Evolutionary conservation across 2,797 vertebrate genomes (phyloP).

Genomic region (Eidolon dupreanum): DNA sequence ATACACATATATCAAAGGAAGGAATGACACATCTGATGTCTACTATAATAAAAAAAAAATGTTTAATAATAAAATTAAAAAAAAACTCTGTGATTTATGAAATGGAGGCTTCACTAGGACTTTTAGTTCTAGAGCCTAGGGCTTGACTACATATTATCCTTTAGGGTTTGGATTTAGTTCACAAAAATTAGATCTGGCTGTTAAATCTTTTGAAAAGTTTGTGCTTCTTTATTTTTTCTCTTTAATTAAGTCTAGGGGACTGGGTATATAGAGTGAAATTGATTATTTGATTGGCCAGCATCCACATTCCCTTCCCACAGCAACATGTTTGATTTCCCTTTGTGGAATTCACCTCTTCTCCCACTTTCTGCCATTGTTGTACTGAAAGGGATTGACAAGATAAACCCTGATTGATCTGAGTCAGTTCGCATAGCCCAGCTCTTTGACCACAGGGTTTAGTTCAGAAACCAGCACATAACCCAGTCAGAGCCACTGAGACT

Average conservation of each 20-base stretch:
- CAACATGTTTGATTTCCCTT: not conserved
- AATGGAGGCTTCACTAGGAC: not conserved
- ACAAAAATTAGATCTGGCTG: constrained; percentile 16
- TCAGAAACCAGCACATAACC: not conserved
- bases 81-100: constrained; percentile 44
- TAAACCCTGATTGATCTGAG: not conserved
- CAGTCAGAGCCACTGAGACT: not conserved
- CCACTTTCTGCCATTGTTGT: not conserved
- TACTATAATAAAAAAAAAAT: constrained; percentile 51
- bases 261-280: not conserved
- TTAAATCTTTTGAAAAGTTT: constrained; percentile 36
- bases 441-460: not conserved
- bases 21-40: not conserved
- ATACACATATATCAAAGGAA: constrained; percentile 6
- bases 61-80: not conserved
- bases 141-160: constrained; percentile 23
- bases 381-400: not conserved
- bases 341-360: not conserved
- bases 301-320: not conserved
- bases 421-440: not conserved
- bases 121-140: not conserved
- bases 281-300: not conserved
- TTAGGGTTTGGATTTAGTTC: constrained; percentile 26
- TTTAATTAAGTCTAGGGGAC: not conserved
- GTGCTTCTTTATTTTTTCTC: not conserved